Base-by-base conservation (phyloP, 2,797 vertebrate species). In the Moxostoma hubbsi region DNA sequence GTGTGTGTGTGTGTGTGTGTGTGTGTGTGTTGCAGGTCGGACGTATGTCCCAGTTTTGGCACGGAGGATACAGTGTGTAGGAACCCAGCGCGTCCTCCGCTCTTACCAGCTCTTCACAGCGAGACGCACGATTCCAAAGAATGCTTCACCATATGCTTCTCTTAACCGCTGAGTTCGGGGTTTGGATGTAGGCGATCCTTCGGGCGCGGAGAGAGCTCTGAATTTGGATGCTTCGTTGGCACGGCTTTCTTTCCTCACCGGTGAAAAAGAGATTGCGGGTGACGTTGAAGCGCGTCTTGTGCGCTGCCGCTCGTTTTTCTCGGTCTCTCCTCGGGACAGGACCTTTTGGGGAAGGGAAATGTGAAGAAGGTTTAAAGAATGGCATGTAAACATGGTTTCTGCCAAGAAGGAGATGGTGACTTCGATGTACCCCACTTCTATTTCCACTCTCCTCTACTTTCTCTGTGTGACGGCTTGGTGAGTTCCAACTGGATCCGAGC, bases 301-400 rank as follows among this genome's bases (percentile, higher is more conserved):
- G 87, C 88, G 75, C 82, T 85, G 81, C 83, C 86, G 83, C 81
- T 81, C 85, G 81, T 67, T 82, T 36, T 80, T 69, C 72, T 81
- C 85, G 82, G 89, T 90, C 88, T 83, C 82, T 90, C 85, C 86
- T 86, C 89, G 85, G 93, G 91, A 91, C 94, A 84, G 90, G 91
- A 89, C 94, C 85, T 36, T 91, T 86, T 90, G 87, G 89, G 84
- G 88, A 74, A 90, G 91, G 91, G 94, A 91, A 81, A 93, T 94
- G 94, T 94, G 93, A 92, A 94, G 94, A 92, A 92, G 93, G 87
- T 73, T 93, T 93, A 86, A 96, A 97, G 95, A 91, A 97, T 98
- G 96, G 97, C 96, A 96, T 94, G 95, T 91, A 90, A 92, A 95
- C 89, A 98, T 98, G 97, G 89, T 94, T 91, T 94, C 94, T 95